Evolutionary conservation across 37 sponge, comb jelly and placozoan genomes (phyloP).

Genomic region (Chondrilla cf. caribensis): DNA sequence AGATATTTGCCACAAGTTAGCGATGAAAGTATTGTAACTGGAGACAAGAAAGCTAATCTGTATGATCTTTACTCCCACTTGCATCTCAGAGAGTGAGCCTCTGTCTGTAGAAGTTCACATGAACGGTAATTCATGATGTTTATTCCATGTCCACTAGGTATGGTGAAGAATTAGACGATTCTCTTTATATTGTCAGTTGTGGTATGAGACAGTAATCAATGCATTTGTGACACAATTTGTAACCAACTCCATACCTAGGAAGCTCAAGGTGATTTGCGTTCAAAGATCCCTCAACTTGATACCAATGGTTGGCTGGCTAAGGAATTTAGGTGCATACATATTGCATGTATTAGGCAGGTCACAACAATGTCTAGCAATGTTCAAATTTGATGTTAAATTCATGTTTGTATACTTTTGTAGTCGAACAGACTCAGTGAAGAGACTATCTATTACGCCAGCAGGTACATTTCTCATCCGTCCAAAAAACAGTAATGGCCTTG

Average conservation of each 20-base stretch:
- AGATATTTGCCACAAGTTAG: slow-evolving; percentile 8
- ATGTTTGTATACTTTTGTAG: slow-evolving; percentile 4
- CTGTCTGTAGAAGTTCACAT: background rate
- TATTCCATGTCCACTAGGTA: background rate
- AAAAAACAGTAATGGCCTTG: background rate
- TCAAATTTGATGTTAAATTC: too few relatives aligned
- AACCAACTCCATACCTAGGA: too few relatives aligned
- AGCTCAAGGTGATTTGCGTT: background rate
- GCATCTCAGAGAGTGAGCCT: slow-evolving; percentile 2
- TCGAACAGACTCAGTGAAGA: slow-evolving; percentile 43
- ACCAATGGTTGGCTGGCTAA: background rate
- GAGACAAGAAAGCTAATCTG: slow-evolving; percentile 4
- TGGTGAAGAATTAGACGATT: background rate
- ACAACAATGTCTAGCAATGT: too few relatives aligned
- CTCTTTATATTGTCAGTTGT: slow-evolving; percentile 1
- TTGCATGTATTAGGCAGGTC: background rate
- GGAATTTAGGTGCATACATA: background rate
- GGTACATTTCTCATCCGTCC: slow-evolving; percentile 77
- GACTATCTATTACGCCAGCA: slow-evolving; percentile 26
- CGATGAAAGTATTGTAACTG: slow-evolving; percentile 17
- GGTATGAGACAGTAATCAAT: too few relatives aligned
- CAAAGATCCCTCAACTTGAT: background rate
- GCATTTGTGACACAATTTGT: too few relatives aligned
- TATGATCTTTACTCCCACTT: slow-evolving; percentile 8
- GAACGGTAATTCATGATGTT: too few relatives aligned